Base-by-base conservation (phyloP, 2,113 vertebrate species). In the Megalops atlanticus region DNA sequence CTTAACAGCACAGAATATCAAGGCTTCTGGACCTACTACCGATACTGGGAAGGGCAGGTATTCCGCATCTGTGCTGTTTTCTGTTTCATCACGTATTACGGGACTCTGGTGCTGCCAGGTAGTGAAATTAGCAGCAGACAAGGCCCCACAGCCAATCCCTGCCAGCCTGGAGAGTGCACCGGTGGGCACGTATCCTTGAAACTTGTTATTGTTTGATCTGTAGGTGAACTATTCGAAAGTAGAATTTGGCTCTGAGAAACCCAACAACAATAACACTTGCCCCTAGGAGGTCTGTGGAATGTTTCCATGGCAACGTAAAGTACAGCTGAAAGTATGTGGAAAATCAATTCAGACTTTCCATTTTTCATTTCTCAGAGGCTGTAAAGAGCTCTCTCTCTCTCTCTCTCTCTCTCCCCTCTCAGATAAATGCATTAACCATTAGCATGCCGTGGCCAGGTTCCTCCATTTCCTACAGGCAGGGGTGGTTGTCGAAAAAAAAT, bases 301-400 rank as follows among this genome's bases (percentile, higher is more conserved):
- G 93, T 94, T 93, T 91, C 94, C 87, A 94, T 94, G 92, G 93
- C 89, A 94, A 94, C 92, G 90, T 89, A 93, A 83, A 92, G 91
- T 92, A 94, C 89, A 93, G 90, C 90, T 90, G 91, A 95, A 93
- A 93, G 90, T 91, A 94, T 92, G 86, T 88, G 89, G 87, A 92
- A 93, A 93, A 94, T 94, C 93, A 92, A 93, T 95, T 92, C 91
- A 90, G 92, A 89, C 86, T 90, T 86, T 88, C 86, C 84, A 83
- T 58, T 85, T 84, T 86, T 88, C 83, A 85, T 93, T 91, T 91
- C 86, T 88, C 86, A 84, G 85, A 49, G 80, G 85, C 89, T 86
- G 86, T 86, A 88, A 89, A 88, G 89, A 80, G 81, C 36, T 82
- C 84, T 87, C n/a, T n/a, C n/a, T 89, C 81, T 81, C 83, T 76